phyloP scores from a whole-genome alignment of 1,140 invertebrate species.

The Branchinecta lynchi region DNA sequence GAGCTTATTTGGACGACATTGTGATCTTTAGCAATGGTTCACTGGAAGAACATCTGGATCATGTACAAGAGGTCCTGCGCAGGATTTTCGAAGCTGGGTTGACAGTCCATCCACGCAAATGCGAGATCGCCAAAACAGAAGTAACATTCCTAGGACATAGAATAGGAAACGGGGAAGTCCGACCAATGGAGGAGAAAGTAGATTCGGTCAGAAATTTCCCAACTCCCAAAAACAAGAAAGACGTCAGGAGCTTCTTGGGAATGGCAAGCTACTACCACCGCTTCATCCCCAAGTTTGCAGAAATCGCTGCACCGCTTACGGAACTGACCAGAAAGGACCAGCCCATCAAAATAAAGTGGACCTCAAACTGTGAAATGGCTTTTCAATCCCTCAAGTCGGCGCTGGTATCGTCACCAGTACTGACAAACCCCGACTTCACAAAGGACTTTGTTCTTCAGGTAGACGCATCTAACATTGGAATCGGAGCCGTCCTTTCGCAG shows the following conservation, averaged over 20 bases:
- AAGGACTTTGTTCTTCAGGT: conserved; percentile 11
- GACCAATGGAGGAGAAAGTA: conserved; percentile 25
- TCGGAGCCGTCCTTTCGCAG: conserved; percentile 16
- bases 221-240: conserved; percentile 27
- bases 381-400: neutral
- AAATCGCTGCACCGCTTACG: conserved; percentile 26
- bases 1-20: conserved; percentile 23
- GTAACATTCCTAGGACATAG: conserved; percentile 24
- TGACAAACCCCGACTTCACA: conserved; percentile 12
- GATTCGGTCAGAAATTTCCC: conserved; percentile 24
- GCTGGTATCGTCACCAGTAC: conserved; percentile 5
- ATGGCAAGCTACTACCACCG: conserved; percentile 32
- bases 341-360: neutral
- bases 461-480: neutral
- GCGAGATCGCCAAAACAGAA: conserved; percentile 18
- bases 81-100: conserved; percentile 20
- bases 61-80: neutral
- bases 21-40: conserved; percentile 29
- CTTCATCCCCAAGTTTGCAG: conserved; percentile 29
- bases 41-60: conserved; percentile 12
- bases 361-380: neutral
- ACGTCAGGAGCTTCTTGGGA: conserved; percentile 33
- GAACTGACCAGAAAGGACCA: conserved; percentile 23
- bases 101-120: conserved; percentile 24
- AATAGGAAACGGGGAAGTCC: conserved; percentile 20